A percentile compares a stretch with the other conserved stretches of the same genome.
Conservation (phyloP, 2,888 invertebrate genomes). For the Pecten maximus region DNA sequence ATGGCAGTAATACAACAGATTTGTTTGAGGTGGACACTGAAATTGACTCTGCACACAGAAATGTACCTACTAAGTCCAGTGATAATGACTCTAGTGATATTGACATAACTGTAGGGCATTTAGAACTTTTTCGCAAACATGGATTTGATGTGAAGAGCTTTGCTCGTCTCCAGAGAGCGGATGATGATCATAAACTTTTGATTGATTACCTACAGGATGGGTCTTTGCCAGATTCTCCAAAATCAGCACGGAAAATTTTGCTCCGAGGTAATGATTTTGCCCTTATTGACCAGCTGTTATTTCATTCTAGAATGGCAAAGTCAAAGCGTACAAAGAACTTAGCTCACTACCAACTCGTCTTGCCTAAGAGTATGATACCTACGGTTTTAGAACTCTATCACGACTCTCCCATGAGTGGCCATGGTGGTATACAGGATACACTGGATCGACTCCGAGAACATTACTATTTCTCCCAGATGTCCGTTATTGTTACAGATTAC, state of each 20-base stretch:
- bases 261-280: constrained; percentile 48
- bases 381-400: constrained; percentile 27
- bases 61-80: not conserved
- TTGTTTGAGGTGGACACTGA: not conserved
- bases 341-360: constrained; percentile 39
- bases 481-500: constrained; percentile 40
- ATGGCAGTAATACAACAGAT: not conserved
- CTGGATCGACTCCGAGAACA: constrained; percentile 22
- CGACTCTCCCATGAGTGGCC: constrained; percentile 43
- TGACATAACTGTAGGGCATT: not conserved
- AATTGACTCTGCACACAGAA: not conserved
- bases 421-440: constrained; percentile 45
- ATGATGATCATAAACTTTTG: not conserved
- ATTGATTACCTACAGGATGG: not conserved
- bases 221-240: not conserved
- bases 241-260: constrained; percentile 42
- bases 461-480: constrained; percentile 40
- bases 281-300: constrained; percentile 31
- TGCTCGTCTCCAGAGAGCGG: not conserved
- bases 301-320: constrained; percentile 37
- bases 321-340: constrained; percentile 23
- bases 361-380: constrained; percentile 42
- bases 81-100: not conserved
- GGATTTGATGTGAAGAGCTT: not conserved
- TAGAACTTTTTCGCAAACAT: not conserved